These are phyloP conservation scores for Pseudococcus viburni DNA, from an alignment of 2,888 invertebrate genomes.

Conservation along the genomic window DNA sequence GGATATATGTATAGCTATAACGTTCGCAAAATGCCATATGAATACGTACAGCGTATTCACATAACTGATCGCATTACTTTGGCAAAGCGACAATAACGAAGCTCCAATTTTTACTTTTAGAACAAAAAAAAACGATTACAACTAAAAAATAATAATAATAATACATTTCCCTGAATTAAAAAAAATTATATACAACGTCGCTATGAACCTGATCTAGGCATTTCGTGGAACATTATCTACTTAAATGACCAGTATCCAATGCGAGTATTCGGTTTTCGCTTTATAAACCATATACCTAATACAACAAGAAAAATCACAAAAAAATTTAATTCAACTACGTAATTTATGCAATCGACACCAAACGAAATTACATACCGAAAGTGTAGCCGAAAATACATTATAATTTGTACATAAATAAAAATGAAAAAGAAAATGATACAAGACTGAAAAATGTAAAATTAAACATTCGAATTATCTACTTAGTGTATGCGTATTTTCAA, in stretches of 20 bases:
- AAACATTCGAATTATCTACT: not conserved
- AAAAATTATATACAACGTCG: not conserved
- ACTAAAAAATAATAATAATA: not conserved
- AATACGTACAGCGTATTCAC: not conserved
- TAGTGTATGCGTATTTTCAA: not conserved
- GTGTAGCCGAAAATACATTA: not conserved
- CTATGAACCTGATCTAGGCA: conserved; percentile 1
- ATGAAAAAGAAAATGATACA: not conserved
- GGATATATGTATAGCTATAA: not conserved
- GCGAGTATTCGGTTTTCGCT: conserved; percentile 2
- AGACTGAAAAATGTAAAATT: not conserved
- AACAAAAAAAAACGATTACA: conserved; percentile 12
- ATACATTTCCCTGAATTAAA: not conserved
- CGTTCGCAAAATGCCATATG: not conserved
- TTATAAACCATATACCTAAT: not conserved
- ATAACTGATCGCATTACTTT: not conserved
- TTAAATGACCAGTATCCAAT: not conserved
- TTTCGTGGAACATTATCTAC: not conserved
- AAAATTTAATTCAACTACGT: not conserved
- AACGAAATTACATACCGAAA: not conserved
- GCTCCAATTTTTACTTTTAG: conserved; percentile 19
- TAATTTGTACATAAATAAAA: not conserved
- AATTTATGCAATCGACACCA: not conserved
- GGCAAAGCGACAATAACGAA: not conserved
- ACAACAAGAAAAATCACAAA: conserved; percentile 9